These are phyloP conservation scores for Drosophila incognita DNA, from an alignment of 2,888 invertebrate species.

Conservation along the genomic window DNA sequence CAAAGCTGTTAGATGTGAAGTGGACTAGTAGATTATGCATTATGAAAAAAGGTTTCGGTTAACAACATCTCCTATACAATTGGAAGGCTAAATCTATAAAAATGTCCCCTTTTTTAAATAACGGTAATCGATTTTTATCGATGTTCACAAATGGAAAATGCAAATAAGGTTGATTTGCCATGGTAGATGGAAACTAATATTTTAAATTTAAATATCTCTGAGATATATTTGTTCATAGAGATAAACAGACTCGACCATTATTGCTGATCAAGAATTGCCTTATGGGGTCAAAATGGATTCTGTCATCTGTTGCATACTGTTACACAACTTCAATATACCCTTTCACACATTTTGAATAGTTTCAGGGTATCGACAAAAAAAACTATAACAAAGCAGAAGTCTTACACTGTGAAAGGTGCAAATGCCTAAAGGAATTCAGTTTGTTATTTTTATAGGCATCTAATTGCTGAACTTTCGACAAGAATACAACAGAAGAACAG, in stretches of 20 bases:
- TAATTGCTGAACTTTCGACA: not conserved
- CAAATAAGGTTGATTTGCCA: not conserved
- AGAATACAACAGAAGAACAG: constrained; percentile 1
- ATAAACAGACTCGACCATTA: not conserved
- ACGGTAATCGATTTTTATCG: not conserved
- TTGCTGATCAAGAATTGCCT: not conserved
- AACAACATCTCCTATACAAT: not conserved
- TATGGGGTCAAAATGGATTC: not conserved
- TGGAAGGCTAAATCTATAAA: not conserved
- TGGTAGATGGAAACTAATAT: not conserved
- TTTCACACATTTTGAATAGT: not conserved
- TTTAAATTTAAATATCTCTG: not conserved
- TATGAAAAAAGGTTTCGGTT: not conserved
- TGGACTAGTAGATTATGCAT: not conserved
- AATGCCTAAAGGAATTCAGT: constrained; percentile 12
- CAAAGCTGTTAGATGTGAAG: not conserved
- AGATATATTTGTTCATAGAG: not conserved
- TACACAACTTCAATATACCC: not conserved
- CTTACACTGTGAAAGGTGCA: constrained; percentile 3
- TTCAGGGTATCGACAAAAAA: not conserved
- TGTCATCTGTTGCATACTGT: not conserved
- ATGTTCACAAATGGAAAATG: not conserved
- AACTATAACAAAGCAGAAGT: not conserved
- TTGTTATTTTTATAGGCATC: constrained; percentile 14
- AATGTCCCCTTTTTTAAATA: not conserved